Evolutionary conservation across 2,797 vertebrate genomes (phyloP).

Genomic region (Gephyroberyx darwinii): DNA sequence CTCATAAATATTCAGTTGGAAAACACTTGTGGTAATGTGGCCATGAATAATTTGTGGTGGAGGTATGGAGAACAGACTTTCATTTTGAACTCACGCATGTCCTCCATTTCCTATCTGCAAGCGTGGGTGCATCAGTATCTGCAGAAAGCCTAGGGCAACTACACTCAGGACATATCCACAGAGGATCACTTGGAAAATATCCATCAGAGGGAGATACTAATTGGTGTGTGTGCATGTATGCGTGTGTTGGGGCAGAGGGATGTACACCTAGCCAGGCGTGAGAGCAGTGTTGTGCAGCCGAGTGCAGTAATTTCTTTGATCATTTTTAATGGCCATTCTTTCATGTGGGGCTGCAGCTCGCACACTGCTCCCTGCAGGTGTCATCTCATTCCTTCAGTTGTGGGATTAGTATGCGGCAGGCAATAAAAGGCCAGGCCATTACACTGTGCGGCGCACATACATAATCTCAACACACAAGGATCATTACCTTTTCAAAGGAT

Average conservation of each 20-base stretch:
- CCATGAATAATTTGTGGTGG: slow-evolving; percentile 76
- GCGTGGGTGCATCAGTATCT: slow-evolving; percentile 72
- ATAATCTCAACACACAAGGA: slow-evolving; percentile 83
- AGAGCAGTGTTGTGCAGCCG: slow-evolving; percentile 79
- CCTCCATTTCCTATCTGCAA: slow-evolving; percentile 77
- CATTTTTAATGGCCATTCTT: slow-evolving; percentile 82
- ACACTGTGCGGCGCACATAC: slow-evolving; percentile 80
- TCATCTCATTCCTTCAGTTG: slow-evolving; percentile 82
- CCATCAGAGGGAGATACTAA: slow-evolving; percentile 79
- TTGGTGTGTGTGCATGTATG: slow-evolving; percentile 69
- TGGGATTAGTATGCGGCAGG: slow-evolving; percentile 84
- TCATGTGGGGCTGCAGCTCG: slow-evolving; percentile 79
- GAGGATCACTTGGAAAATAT: slow-evolving; percentile 80
- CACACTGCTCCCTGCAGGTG: slow-evolving; percentile 83
- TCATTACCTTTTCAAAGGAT: slow-evolving; percentile 87
- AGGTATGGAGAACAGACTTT: slow-evolving; percentile 67
- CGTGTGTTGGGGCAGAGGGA: slow-evolving; percentile 60
- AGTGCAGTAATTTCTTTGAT: slow-evolving; percentile 85
- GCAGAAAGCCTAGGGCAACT: slow-evolving; percentile 77
- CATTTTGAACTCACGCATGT: slow-evolving; percentile 74
- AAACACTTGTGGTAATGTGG: slow-evolving; percentile 64
- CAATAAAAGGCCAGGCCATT: slow-evolving; percentile 84
- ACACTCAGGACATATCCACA: slow-evolving; percentile 78
- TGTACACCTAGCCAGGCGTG: slow-evolving; percentile 77
- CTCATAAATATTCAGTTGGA: slow-evolving; percentile 48